Base-by-base conservation (phyloP, 2,888 invertebrate genomes). In the Shargacucullia verbasci region DNA sequence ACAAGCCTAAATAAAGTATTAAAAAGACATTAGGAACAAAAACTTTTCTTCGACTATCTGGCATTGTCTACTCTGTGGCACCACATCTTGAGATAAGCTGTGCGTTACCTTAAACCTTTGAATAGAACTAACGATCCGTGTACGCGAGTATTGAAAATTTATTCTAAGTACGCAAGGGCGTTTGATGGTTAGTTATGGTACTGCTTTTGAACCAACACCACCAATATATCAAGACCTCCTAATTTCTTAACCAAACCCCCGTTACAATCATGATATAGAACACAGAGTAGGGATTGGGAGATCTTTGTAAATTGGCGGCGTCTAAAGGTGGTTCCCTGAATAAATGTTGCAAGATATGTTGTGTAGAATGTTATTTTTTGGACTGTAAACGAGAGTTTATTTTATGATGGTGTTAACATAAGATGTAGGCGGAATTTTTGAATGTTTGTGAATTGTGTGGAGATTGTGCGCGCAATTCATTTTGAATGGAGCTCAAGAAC, bases 141-240 rank as follows among this genome's bases (percentile, higher is more conserved):
- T 82, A 82, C 69, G 73, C 78, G 79, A 82, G 88, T 90, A 92
- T 93, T 91, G 92, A 91, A 93, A 92, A 93, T 93, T 92, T 93
- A 93, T 93, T 91, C 91, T 87, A 86, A 91, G 88, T 89, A 91
- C 89, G 86, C 79, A 79, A 77, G 85, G 82, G 85, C 79, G 85
- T 84, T 85, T 88, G 87, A 89, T 89, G 88, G 91, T 91, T 88
- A 91, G 84, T 89, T 91, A 92, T 87, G 87, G 80, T 85, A 86
- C 83, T 85, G 82, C 85, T 80, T 79, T 69, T 71, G 76, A 81
- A 75, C 82, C 73, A 79, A 75, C 53, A 56, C 70, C 44, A 73
- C 90, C 89, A 85, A 15, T 67, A 57, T 78, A 78, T 27, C 25
- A 50, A 62, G 85, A 83, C 27, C 88, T 62, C 48, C 35, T 50